These are phyloP conservation scores for Eurosta solidaginis DNA, from an alignment of 1,140 invertebrate species.

Conservation along the genomic window DNA sequence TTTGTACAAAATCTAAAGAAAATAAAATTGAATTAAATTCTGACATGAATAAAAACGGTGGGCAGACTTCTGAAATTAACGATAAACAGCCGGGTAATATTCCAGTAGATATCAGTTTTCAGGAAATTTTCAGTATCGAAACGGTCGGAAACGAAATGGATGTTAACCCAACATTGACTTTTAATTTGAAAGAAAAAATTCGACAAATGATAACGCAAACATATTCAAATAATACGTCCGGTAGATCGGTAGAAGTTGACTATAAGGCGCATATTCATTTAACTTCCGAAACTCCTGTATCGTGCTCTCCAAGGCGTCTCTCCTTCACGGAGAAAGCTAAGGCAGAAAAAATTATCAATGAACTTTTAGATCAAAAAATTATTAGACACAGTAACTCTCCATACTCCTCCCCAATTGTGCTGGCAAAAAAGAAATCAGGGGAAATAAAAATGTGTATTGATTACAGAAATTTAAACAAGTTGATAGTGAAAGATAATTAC, in stretches of 20 bases:
- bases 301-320: conserved; percentile 34
- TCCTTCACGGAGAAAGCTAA: conserved; percentile 40
- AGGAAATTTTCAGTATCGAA: not conserved
- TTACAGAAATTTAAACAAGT: conserved; percentile 48
- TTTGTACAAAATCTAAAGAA: not conserved
- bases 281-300: not conserved
- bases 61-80: too few relatives aligned
- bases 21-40: not conserved
- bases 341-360: conserved; percentile 42
- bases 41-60: not conserved
- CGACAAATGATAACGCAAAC: too few relatives aligned
- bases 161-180: not conserved
- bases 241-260: not conserved
- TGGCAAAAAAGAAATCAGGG: conserved; percentile 35
- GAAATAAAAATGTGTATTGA: conserved; percentile 52
- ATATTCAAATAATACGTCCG: too few relatives aligned
- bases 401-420: conserved; percentile 39
- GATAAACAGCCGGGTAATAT: too few relatives aligned
- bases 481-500: conserved; percentile 51
- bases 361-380: conserved; percentile 39
- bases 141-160: not conserved
- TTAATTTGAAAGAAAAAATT: not conserved
- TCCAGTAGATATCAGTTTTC: not conserved
- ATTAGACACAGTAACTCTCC: too few relatives aligned
- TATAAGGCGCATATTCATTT: not conserved